phyloP scores from a whole-genome alignment of 2,888 invertebrate genomes.

The Scelioninae gen. 1 region DNA sequence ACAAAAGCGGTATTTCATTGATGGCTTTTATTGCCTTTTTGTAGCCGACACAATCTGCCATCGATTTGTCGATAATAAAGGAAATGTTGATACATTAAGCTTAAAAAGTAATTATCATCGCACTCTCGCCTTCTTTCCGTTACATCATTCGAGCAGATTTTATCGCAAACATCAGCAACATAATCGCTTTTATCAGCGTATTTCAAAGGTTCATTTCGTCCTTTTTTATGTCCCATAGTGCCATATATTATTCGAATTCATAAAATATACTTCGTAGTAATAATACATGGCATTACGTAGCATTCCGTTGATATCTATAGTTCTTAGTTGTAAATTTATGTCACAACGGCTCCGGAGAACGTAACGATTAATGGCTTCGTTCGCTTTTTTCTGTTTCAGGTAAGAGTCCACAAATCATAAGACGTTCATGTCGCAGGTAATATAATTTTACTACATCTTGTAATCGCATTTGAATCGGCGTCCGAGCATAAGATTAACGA shows the following conservation, averaged over 20 bases:
- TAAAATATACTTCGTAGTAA: constrained; percentile 42
- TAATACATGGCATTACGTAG: constrained; percentile 48
- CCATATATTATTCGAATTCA: constrained; percentile 51
- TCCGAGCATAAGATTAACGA: constrained; percentile 61
- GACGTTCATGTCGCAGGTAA: constrained; percentile 58
- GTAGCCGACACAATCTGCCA: background rate
- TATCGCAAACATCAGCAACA: background rate
- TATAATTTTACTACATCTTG: constrained; percentile 66
- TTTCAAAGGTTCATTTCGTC: constrained; percentile 1
- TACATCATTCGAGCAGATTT: background rate
- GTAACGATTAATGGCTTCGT: constrained; percentile 56
- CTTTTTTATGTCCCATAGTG: constrained; percentile 5
- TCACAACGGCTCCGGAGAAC: constrained; percentile 33
- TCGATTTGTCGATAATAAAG: no score
- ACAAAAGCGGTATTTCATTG: constrained; percentile 19
- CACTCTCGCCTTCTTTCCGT: no score
- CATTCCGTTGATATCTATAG: constrained; percentile 56
- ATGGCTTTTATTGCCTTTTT: constrained; percentile 7
- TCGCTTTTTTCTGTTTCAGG: constrained; percentile 69
- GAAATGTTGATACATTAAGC: no score
- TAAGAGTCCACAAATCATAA: constrained; percentile 68
- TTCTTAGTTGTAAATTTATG: constrained; percentile 63
- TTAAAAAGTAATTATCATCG: no score
- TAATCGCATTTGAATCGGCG: constrained; percentile 68
- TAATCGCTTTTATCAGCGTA: constrained; percentile 12